phyloP scores from a whole-genome alignment of 2,797 vertebrate species.

The Phrynocephalus vlangalii region DNA sequence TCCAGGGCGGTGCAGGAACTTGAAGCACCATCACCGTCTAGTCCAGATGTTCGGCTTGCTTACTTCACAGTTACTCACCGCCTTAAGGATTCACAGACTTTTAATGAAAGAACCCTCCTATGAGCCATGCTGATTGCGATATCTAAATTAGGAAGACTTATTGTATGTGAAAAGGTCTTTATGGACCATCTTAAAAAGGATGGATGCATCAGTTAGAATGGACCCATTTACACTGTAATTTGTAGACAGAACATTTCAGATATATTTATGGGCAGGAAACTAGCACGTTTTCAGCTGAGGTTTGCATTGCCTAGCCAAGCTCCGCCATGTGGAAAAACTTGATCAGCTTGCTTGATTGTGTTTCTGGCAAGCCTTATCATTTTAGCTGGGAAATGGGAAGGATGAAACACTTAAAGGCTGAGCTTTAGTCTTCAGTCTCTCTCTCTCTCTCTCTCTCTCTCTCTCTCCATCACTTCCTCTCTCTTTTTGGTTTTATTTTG shows the following conservation, averaged over 20 bases:
- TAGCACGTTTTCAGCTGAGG: constrained; percentile 1
- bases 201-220: constrained; percentile 66
- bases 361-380: constrained; percentile 45
- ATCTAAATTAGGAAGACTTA: constrained; percentile 38
- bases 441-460: too few species aligned
- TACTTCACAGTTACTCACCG: constrained; percentile 43
- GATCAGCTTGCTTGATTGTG: constrained; percentile 27
- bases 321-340: constrained; percentile 22
- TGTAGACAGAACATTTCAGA: neutral
- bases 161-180: constrained; percentile 58
- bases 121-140: neutral
- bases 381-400: constrained; percentile 36
- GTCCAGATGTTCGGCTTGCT: neutral
- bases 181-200: constrained; percentile 34
- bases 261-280: constrained; percentile 38
- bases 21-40: neutral
- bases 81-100: constrained; percentile 37
- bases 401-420: constrained; percentile 50
- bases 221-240: constrained; percentile 29
- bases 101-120: constrained; percentile 42
- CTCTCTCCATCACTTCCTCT: too few species aligned
- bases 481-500: neutral
- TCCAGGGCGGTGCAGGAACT: neutral
- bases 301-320: constrained; percentile 36
- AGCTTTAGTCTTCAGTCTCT: constrained; percentile 5